These are phyloP conservation scores for Meiosimyza platycephala DNA, from an alignment of 2,888 invertebrate species.

Conservation along the genomic window DNA sequence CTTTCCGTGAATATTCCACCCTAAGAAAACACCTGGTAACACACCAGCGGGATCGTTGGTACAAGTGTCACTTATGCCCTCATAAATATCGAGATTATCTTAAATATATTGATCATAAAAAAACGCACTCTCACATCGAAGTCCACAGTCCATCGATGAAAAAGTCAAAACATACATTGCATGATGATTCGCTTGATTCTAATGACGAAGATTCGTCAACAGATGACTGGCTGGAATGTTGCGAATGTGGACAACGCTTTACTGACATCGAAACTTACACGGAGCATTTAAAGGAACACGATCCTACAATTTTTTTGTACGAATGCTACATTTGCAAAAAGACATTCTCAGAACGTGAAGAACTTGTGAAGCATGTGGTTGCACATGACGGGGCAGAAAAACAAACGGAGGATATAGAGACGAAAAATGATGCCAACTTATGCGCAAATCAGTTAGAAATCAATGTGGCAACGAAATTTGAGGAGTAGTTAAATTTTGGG, in stretches of 20 bases:
- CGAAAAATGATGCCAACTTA: not conserved
- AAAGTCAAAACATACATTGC: conserved; percentile 37
- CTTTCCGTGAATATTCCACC: conserved; percentile 65
- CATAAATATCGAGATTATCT: conserved; percentile 62
- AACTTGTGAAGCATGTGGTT: conserved; percentile 51
- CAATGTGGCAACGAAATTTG: not conserved
- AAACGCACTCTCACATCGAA: conserved; percentile 50
- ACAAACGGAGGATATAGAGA: conserved; percentile 30
- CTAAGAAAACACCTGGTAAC: conserved; percentile 65
- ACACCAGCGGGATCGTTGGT: conserved; percentile 63
- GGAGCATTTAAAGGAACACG: conserved; percentile 60
- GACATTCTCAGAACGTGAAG: conserved; percentile 50
- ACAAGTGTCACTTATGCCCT: conserved; percentile 61
- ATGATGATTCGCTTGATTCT: conserved; percentile 44
- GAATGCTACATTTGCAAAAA: conserved; percentile 57
- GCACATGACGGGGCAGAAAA: conserved; percentile 41
- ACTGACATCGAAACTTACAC: conserved; percentile 61
- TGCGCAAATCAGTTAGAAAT: not conserved
- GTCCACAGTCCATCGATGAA: conserved; percentile 36
- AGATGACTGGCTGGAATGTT: conserved; percentile 63
- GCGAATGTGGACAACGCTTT: conserved; percentile 60
- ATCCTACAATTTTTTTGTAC: conserved; percentile 48
- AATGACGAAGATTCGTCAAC: conserved; percentile 54
- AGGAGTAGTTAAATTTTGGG: conserved; percentile 7
- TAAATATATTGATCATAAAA: conserved; percentile 60